Evolutionary conservation across 2,797 vertebrate genomes (phyloP), one percentile per base, ranked within the genome.

Genomic region (Gambusia yucatana): DNA sequence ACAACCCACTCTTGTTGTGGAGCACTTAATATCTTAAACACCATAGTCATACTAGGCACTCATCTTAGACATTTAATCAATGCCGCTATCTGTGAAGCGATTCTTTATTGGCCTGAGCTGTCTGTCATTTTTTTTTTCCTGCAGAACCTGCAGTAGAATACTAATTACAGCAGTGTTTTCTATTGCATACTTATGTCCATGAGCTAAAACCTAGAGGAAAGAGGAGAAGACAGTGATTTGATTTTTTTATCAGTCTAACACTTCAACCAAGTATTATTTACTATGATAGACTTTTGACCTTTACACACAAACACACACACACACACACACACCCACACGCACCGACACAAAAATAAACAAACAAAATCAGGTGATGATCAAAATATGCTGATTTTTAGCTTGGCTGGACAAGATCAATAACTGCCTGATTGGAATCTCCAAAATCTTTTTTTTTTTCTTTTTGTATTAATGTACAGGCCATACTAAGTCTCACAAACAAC

Each of bases 51-150:
- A 82, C 67, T 80, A 83, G 87, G 85, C 78, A 80, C 78, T 73
- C 57, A 50, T 72, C 48, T 82, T n/a, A 75, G 86, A 91, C 81
- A 41, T 88, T 86, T 87, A 90, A 92, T 90, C 91, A 89, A 92
- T 94, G 67, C 74, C 59, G 44, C 71, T 77, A 78, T 88, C 77
- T 85, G 88, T 86, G 78, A 86, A 82, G 82, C 59, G 57, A 80
- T 84, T 84, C 47, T 88, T 86, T 75, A 88, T 92, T 90, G 80
- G 82, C 83, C 77, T 82, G 73, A 82, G 78, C 77, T 86, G 84
- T 90, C 89, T 88, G 36, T 92, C 88, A 87, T 79, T 82, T 80
- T 82, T 80, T 72, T 72, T 76, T 59, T 36, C 3, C 43, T 79
- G 17, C 10, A 73, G 77, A 82, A 73, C 65, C 75, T 76, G 46